Evolutionary conservation across 2,113 vertebrate genomes (phyloP).

Genomic region (Aspiorhynchus laticeps): DNA sequence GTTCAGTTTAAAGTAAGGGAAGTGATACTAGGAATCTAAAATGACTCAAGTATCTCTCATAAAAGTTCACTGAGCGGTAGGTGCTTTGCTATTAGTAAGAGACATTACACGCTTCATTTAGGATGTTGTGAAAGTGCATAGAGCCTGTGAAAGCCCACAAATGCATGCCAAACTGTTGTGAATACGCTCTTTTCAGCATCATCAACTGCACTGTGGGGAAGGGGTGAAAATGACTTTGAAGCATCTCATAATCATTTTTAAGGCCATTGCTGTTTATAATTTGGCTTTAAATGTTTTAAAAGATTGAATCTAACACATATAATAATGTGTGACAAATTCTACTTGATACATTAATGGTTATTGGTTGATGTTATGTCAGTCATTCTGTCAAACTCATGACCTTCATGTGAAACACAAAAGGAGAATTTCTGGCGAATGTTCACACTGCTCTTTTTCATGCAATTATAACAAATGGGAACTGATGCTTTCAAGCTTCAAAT

Average conservation of each 20-base stretch:
- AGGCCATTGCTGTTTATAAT: not conserved
- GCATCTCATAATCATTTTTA: conserved; percentile 3
- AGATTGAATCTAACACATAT: too few species aligned
- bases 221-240: not conserved
- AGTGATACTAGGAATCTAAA: conserved; percentile 43
- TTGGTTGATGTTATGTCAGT: too few species aligned
- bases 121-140: conserved; percentile 54
- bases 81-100: conserved; percentile 52
- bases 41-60: conserved; percentile 66
- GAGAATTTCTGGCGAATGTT: too few species aligned
- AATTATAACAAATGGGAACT: not conserved
- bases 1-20: not conserved
- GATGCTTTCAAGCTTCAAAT: not conserved
- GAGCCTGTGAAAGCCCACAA: conserved; percentile 9
- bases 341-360: too few species aligned
- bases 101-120: conserved; percentile 71
- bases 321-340: too few species aligned
- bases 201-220: conserved; percentile 43
- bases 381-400: too few species aligned
- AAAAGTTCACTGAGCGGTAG: conserved; percentile 48
- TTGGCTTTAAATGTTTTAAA: too few species aligned
- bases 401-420: too few species aligned
- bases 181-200: conserved; percentile 29
- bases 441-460: too few species aligned
- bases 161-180: conserved; percentile 2